Evolutionary conservation across 2,113 vertebrate species (phyloP).

Genomic region (Variabilichromis moorii): DNA sequence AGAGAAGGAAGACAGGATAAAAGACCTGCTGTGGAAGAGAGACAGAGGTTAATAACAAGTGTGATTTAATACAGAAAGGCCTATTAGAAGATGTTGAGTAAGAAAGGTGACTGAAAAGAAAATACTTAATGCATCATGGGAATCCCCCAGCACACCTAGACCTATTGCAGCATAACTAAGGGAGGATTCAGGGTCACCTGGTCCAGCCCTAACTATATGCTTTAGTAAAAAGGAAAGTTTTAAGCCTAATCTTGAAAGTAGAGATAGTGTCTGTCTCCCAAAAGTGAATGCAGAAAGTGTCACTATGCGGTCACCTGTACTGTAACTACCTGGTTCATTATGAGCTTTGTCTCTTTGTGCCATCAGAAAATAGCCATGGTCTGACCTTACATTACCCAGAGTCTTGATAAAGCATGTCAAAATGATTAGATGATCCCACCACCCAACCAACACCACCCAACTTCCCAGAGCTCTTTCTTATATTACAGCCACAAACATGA

Average conservation of each 20-base stretch:
- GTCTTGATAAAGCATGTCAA: background rate
- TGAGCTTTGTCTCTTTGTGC: background rate
- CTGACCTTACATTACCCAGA: background rate
- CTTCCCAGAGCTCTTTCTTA: background rate
- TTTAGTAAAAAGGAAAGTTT: background rate
- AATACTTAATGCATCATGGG: background rate
- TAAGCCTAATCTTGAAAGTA: background rate
- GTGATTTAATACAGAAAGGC: rapidly evolving
- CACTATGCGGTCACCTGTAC: background rate
- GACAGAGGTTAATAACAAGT: rapidly evolving
- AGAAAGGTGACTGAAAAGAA: background rate
- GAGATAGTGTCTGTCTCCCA: background rate
- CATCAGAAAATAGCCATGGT: background rate
- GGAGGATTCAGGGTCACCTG: background rate
- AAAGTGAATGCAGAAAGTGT: background rate
- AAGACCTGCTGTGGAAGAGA: background rate
- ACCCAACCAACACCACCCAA: background rate
- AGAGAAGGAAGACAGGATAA: too few relatives aligned
- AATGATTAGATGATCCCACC: background rate
- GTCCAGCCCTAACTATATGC: background rate
- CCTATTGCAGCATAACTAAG: background rate
- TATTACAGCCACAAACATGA: background rate
- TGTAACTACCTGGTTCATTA: background rate
- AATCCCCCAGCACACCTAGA: rapidly evolving
- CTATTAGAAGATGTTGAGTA: background rate